phyloP scores from a whole-genome alignment of 2,797 vertebrate genomes.

The Protosalanx chinensis region DNA sequence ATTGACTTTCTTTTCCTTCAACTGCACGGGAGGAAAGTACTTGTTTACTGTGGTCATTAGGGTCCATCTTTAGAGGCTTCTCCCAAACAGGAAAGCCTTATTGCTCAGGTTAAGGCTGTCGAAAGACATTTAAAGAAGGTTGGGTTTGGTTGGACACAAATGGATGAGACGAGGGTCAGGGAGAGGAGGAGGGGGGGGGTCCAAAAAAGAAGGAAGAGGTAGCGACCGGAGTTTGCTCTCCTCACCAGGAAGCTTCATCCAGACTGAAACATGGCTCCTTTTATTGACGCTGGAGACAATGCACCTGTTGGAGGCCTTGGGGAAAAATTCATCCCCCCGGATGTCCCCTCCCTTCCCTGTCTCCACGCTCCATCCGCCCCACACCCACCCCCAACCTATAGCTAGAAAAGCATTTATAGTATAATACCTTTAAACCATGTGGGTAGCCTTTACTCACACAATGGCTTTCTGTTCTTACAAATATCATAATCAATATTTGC shows the following conservation, averaged over 20 bases:
- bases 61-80: slow-evolving; percentile 18
- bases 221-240: slow-evolving; percentile 45
- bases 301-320: slow-evolving; percentile 59
- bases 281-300: slow-evolving; percentile 62
- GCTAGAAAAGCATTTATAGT: slow-evolving; percentile 18
- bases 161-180: too few species aligned
- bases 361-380: slow-evolving; percentile 2
- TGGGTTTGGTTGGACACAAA: background rate
- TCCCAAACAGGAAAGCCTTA: slow-evolving; percentile 38
- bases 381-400: background rate
- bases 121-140: slow-evolving; percentile 15
- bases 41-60: slow-evolving; percentile 46
- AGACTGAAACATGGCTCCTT: slow-evolving; percentile 58
- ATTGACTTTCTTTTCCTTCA: slow-evolving; percentile 33
- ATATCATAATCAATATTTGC: slow-evolving; percentile 22
- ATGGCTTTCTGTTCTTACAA: slow-evolving; percentile 18
- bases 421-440: slow-evolving; percentile 9
- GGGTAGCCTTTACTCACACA: slow-evolving; percentile 16
- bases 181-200: too few species aligned
- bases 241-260: slow-evolving; percentile 51
- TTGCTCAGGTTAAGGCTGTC: slow-evolving; percentile 43
- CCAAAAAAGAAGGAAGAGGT: slow-evolving; percentile 40
- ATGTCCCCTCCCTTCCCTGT: slow-evolving; percentile 37
- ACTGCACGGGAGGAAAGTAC: slow-evolving; percentile 41
- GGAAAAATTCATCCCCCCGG: background rate